Base-by-base conservation (phyloP, 2,113 vertebrate genomes). In the Ammodytes dubius region DNA sequence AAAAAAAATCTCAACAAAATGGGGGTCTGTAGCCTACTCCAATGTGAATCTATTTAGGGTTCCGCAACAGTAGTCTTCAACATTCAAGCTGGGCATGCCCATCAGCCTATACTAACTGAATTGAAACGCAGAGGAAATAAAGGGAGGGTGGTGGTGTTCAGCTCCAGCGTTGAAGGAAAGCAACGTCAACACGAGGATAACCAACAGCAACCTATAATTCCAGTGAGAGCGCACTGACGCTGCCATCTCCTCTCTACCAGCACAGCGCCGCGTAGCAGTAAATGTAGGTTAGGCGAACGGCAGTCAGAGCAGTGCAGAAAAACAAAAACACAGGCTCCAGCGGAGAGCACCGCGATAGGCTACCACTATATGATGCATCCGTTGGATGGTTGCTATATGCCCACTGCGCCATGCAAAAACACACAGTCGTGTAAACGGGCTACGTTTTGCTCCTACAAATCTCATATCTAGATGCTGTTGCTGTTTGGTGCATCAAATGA, bases 281-380 rank as follows among this genome's bases (percentile, higher is more conserved):
- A 90, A 95, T 96, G 94, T 95, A 93, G 95, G 93, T 95, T 95
- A 95, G 87, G 88, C 91, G 91, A 91, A 68, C 91, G 90, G 85
- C 89, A 85, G 88, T 87, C 82, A 61, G 91, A 83, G 91, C 91
- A 87, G 93, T 92, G 92, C 90, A 91, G 92, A 94, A 94, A 94
- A 94, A 93, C 93, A 94, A 94, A 90, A 94, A 95, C 94, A 94
- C 92, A 46, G 90, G 91, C 87, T 85, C 74, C 90, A 77, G 92
- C 85, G 86, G 89, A 86, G 91, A 74, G 92, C 91, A 81, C 90
- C 76, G 52, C 87, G 90, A 90, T 92, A 93, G 87, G 93, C 89
- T 93, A 57, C 90, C 81, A 83, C 89, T 85, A 89, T 91, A 89
- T 92, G 88, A 93, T 95, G 93, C 94, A 91, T 92, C 88, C 83